Percentiles rank a stretch among this genome's conserved stretches.
phyloP scores from a whole-genome alignment of 2,888 invertebrate genomes.

The Spatulosminthurus flaviceps region DNA sequence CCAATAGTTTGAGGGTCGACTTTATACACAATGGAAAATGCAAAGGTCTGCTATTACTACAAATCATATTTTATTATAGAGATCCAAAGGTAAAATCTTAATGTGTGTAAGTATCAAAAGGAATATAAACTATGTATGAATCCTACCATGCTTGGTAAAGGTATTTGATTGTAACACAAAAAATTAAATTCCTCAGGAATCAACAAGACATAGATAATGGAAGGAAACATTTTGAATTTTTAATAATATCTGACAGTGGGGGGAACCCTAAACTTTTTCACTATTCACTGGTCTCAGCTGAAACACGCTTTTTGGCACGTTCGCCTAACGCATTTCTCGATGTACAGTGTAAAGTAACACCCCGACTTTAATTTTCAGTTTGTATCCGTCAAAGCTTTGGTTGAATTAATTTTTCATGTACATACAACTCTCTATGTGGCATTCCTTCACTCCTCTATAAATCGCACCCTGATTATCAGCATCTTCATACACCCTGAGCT shows the following conservation, averaged over 20 bases:
- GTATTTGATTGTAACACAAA: background rate
- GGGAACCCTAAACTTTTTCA: background rate
- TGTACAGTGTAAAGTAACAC: background rate
- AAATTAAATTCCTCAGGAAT: background rate
- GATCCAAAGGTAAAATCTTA: no score
- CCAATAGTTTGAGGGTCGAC: no score
- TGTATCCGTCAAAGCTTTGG: background rate
- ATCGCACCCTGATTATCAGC: conserved; percentile 10
- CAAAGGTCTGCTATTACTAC: no score
- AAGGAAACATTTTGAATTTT: conserved; percentile 3
- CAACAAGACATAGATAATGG: background rate
- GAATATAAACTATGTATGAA: background rate
- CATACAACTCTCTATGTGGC: no score
- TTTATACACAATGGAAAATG: no score
- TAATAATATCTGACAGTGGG: background rate
- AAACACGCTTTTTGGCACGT: conserved; percentile 13
- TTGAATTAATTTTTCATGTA: background rate
- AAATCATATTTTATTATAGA: no score
- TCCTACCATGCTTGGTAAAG: background rate
- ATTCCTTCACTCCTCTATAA: background rate
- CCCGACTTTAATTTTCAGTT: background rate
- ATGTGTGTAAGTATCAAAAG: no score
- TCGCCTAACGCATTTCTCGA: background rate
- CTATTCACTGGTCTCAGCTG: background rate
- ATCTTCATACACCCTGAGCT: no score